phyloP scores from a whole-genome alignment of 2,113 vertebrate genomes.

The Tachysurus vachellii region DNA sequence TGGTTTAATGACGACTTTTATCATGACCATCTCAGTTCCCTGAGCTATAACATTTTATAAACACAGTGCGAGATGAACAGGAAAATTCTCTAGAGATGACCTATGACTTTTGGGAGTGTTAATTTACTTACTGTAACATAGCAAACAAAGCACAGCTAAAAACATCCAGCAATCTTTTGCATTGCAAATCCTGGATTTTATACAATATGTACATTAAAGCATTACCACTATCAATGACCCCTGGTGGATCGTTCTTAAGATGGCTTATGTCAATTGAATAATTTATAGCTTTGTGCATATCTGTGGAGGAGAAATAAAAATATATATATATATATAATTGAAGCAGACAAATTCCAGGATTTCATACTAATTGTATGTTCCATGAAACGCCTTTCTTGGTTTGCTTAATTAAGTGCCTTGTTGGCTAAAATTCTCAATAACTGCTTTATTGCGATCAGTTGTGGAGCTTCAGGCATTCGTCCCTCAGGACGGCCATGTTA shows the following conservation, averaged over 20 bases:
- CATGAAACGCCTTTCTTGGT: not conserved
- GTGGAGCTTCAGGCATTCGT: conserved; percentile 35
- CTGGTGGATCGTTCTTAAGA: not conserved
- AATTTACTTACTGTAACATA: too few species aligned
- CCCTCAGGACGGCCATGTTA: conserved; percentile 64
- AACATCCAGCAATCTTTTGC: not conserved
- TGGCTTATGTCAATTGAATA: not conserved
- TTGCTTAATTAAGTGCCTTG: not conserved
- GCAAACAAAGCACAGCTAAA: not conserved
- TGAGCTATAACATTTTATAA: not conserved
- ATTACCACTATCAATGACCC: too few species aligned
- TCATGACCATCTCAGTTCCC: too few species aligned
- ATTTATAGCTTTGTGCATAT: not conserved
- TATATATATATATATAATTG: not conserved
- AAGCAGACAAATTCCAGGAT: not conserved
- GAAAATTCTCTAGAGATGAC: too few species aligned
- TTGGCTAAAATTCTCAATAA: not conserved
- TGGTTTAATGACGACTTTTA: not conserved
- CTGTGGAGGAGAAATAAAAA: not conserved
- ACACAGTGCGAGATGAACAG: too few species aligned
- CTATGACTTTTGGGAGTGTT: too few species aligned
- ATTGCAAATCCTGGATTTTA: not conserved
- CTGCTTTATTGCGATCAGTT: not conserved
- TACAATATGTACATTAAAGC: not conserved
- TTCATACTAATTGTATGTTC: not conserved